Base-by-base conservation (phyloP, 1,140 invertebrate species). In the Phortica variegata region DNA sequence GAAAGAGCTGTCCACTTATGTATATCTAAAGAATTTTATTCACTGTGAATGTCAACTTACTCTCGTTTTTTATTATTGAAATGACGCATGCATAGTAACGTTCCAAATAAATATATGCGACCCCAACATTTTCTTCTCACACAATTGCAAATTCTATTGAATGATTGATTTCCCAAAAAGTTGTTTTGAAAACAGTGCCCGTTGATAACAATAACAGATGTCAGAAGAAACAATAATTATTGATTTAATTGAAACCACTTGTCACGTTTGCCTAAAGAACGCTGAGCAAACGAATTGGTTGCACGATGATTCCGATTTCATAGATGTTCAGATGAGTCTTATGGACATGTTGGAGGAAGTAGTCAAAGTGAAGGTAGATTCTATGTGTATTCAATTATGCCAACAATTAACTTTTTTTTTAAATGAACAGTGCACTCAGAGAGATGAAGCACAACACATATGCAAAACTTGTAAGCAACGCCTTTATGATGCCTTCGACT, bases 401-500 rank as follows among this genome's bases (percentile, higher is more conserved):
- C n/a, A 37, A 17, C 15, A 16, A 32, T 41, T 17, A 12, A n/a
- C n/a, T n/a, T n/a, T n/a, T 4, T 31, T 47, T 3, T 31, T 13
- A 18, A 9, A 32, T n/a, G n/a, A 16, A 4, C 17, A 54, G 45
- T 52, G 33, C 34, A 26, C 15, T 10, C 51, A 52, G 47, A 47
- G 19, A 31, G 15, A 47, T n/a, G 45, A 51, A 15, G 49, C 56
- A 1, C 44, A 55, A 3, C 65, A 54, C 9, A 43, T 73, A 20
- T 73, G 69, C 17, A 54, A 60, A 10, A 46, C 19, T 10, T 73
- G 69, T 18, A 60, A 57, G 0, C 43, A 55, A 2, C 55, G 63
- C 0, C 34, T 73, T 13, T 51, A 73, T 6, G 46, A 43, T 10
- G 57, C 69, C 4, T 73, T 61, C 40, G 69, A 73, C 41, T 73